Evolutionary conservation across 1,140 invertebrate genomes (phyloP).

Genomic region (Hyles vespertilio): DNA sequence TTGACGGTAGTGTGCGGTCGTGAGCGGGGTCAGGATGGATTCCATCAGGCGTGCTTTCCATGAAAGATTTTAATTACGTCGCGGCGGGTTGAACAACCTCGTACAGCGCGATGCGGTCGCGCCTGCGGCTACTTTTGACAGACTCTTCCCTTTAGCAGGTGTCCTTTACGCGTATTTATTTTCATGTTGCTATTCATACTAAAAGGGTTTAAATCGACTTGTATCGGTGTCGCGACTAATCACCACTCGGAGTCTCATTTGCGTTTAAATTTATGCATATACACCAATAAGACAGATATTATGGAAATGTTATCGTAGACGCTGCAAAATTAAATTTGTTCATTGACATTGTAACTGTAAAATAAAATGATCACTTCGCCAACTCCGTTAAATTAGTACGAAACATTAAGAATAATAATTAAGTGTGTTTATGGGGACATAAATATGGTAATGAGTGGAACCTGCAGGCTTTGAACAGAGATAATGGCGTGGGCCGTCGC

Average conservation of each 20-base stretch:
- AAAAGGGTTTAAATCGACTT: no score
- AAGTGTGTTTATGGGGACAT: conserved; percentile 23
- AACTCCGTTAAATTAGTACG: conserved; percentile 10
- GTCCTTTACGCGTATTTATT: conserved; percentile 16
- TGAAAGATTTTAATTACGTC: conserved; percentile 73
- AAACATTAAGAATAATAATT: conserved; percentile 11
- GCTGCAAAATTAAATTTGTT: no score
- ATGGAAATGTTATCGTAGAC: no score
- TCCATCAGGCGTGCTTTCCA: conserved; percentile 67
- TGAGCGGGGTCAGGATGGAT: conserved; percentile 60
- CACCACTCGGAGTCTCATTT: no score
- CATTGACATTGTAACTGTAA: conserved; percentile 13
- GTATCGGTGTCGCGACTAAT: no score
- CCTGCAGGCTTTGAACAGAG: conserved; percentile 14
- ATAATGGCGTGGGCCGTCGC: conserved; percentile 27
- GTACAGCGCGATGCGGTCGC: conserved; percentile 29
- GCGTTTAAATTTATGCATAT: no score
- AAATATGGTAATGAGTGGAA: conserved; percentile 27
- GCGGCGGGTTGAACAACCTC: conserved; percentile 52
- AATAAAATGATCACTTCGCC: conserved; percentile 15
- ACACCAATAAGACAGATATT: no score
- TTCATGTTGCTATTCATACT: no score
- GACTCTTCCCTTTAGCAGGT: conserved; percentile 33
- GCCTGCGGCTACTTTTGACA: conserved; percentile 46
- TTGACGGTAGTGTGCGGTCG: conserved; percentile 52